Evolutionary conservation across 2,888 invertebrate genomes (phyloP).

Genomic region (Chouioia cunea): DNA sequence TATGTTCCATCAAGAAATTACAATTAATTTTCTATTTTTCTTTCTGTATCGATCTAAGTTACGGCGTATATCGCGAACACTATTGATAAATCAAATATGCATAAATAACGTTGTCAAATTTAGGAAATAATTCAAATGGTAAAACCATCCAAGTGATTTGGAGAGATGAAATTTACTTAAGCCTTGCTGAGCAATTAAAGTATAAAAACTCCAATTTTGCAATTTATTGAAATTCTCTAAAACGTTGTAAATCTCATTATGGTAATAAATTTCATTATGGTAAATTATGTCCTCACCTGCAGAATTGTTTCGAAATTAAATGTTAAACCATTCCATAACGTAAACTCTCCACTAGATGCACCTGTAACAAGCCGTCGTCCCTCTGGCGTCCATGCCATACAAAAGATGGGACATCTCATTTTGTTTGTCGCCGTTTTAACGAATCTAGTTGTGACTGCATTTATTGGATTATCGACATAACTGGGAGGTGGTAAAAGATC

Average conservation of each 20-base stretch:
- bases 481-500: slow-evolving; percentile 95
- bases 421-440: slow-evolving; percentile 99
- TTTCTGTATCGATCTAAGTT: too few species aligned
- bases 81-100: too few species aligned
- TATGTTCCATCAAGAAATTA: not conserved
- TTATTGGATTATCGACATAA: slow-evolving; percentile 94
- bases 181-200: too few species aligned
- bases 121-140: too few species aligned
- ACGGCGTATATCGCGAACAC: too few species aligned
- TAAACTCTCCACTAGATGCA: slow-evolving; percentile 99
- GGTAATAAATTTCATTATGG: not conserved
- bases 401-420: slow-evolving; percentile 99
- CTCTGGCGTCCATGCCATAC: slow-evolving; percentile 99
- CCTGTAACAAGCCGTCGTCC: slow-evolving; percentile 97
- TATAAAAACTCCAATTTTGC: too few species aligned
- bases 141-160: too few species aligned
- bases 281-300: slow-evolving; percentile 76
- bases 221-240: too few species aligned
- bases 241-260: too few species aligned
- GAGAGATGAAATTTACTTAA: too few species aligned
- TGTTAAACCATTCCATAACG: slow-evolving; percentile 99
- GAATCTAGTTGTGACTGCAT: slow-evolving; percentile 94
- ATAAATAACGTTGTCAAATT: too few species aligned
- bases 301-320: slow-evolving; percentile 99
- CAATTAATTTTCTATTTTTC: not conserved